These are phyloP conservation scores for Erebia epiphron DNA, from an alignment of 2,888 invertebrate genomes.

Conservation along the genomic window DNA sequence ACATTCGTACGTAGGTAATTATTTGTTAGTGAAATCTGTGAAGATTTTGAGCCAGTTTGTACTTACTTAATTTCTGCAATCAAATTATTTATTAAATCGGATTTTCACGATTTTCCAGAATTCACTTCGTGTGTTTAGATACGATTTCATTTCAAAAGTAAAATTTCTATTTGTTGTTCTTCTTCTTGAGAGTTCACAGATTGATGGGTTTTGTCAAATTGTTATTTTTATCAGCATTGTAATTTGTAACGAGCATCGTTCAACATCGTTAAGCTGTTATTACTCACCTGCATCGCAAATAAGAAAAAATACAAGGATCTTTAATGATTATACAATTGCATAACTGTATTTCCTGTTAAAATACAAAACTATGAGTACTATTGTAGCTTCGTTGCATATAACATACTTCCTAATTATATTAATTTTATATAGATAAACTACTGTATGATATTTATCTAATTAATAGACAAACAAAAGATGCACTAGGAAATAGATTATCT, in stretches of 20 bases:
- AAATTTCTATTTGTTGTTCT: not conserved
- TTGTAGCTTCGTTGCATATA: conserved; percentile 3
- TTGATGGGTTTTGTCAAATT: not conserved
- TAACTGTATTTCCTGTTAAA: conserved; percentile 6
- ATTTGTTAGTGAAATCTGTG: not conserved
- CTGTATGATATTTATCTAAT: not conserved
- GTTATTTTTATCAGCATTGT: not conserved
- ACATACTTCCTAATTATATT: conserved; percentile 8
- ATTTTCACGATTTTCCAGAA: not conserved
- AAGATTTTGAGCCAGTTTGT: not conserved
- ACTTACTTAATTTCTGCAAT: not conserved
- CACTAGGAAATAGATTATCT: conserved; percentile 26
- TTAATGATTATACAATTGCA: not conserved
- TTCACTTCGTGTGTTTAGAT: not conserved
- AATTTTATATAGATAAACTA: not conserved
- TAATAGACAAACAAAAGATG: conserved; percentile 18
- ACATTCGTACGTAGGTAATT: not conserved
- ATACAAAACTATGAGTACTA: conserved; percentile 4
- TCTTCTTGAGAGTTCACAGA: not conserved
- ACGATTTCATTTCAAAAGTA: not conserved
- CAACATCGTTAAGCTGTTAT: not conserved
- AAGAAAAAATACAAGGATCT: conserved; percentile 9
- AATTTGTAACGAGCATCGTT: not conserved
- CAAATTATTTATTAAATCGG: not conserved
- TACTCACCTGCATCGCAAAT: not conserved